Evolutionary conservation across 1,140 invertebrate genomes (phyloP).

Genomic region (Scaptomyza hsui): DNA sequence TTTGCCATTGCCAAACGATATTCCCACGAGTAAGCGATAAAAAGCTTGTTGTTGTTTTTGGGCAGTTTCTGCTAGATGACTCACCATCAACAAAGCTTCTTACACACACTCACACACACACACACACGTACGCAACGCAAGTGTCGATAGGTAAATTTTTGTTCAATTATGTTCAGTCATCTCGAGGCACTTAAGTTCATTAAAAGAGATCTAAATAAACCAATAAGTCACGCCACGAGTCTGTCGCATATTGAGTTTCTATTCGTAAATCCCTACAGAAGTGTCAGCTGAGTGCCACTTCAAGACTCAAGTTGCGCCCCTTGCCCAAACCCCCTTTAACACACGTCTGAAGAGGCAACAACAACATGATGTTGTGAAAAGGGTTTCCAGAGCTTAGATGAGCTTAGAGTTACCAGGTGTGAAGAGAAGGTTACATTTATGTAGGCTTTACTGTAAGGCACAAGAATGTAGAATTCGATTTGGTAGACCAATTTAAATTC

Average conservation of each 20-base stretch:
- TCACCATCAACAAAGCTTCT: constrained; percentile 46
- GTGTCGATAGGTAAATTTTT: constrained; percentile 50
- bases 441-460: not conserved
- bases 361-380: constrained; percentile 33
- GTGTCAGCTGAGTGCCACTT: constrained; percentile 80
- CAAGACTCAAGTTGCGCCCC: constrained; percentile 10
- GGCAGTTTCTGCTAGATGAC: constrained; percentile 27
- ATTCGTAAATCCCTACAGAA: constrained; percentile 70
- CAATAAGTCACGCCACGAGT: constrained; percentile 80
- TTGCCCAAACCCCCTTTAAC: not conserved
- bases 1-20: constrained; percentile 68
- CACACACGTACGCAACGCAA: constrained; percentile 10
- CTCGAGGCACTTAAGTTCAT: constrained; percentile 74
- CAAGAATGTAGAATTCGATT: not conserved
- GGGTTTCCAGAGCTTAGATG: constrained; percentile 34
- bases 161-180: constrained; percentile 70
- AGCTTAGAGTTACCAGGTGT: constrained; percentile 29
- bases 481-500: constrained; percentile 5
- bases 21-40: constrained; percentile 63
- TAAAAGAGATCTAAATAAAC: constrained; percentile 82
- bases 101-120: constrained; percentile 23
- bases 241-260: constrained; percentile 71
- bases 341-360: constrained; percentile 23
- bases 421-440: constrained; percentile 2
- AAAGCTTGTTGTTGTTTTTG: constrained; percentile 14